These are phyloP conservation scores for Oreochromis spilurus DNA, from an alignment of 2,113 vertebrate genomes.

Conservation along the genomic window DNA sequence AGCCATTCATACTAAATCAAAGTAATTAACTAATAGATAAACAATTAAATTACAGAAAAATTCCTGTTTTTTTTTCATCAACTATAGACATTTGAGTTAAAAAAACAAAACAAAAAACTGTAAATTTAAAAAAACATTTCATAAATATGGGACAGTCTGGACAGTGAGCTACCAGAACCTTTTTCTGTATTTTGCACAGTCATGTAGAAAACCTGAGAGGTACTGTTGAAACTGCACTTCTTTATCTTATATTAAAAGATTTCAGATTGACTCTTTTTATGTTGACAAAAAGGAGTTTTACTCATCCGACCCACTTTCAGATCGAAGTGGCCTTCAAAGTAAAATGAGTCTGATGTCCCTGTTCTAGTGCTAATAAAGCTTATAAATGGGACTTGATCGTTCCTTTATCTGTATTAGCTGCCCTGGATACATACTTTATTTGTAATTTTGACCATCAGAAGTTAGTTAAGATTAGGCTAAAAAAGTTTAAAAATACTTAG, in stretches of 20 bases:
- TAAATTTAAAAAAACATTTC: not conserved
- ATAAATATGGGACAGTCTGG: not conserved
- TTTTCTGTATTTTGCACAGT: not conserved
- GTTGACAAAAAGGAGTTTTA: not conserved
- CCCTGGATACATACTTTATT: not conserved
- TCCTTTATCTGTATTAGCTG: too few species aligned
- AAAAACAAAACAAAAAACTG: not conserved
- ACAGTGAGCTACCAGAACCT: not conserved
- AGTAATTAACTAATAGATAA: not conserved
- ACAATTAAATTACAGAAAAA: not conserved
- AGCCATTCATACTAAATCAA: not conserved
- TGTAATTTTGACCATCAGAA: not conserved
- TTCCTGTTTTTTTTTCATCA: not conserved
- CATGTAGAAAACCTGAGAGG: not conserved
- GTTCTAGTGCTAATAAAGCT: not conserved
- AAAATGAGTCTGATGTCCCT: too few species aligned
- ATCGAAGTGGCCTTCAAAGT: too few species aligned
- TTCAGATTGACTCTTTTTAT: not conserved
- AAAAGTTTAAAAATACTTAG: not conserved
- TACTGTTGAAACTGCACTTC: not conserved
- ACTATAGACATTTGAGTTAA: not conserved
- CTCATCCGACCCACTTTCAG: not conserved
- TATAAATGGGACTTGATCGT: not conserved
- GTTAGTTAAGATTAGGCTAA: not conserved
- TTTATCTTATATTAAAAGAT: not conserved